These are phyloP conservation scores for Serranus cabrilla DNA, from an alignment of 2,797 vertebrate species.

Conservation along the genomic window DNA sequence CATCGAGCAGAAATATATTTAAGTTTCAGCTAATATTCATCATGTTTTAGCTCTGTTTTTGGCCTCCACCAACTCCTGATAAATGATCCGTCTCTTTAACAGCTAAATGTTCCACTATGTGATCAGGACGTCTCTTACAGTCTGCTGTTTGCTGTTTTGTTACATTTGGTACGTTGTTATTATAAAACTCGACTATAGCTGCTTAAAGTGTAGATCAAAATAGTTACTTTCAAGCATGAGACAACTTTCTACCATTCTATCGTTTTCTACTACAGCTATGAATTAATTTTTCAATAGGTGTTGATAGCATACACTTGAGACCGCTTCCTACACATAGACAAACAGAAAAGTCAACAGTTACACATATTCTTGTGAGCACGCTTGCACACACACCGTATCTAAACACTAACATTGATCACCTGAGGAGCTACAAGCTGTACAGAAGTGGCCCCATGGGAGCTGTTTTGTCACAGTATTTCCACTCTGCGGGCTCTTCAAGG, in stretches of 20 bases:
- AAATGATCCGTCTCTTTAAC: too few species aligned
- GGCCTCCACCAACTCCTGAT: too few species aligned
- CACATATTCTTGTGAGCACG: background rate
- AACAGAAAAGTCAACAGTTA: background rate
- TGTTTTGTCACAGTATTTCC: constrained; percentile 7
- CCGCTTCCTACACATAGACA: background rate
- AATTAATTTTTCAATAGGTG: background rate
- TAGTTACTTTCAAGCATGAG: background rate
- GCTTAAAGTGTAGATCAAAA: background rate
- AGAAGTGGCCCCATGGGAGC: constrained; percentile 7
- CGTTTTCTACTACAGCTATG: background rate
- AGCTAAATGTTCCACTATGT: too few species aligned
- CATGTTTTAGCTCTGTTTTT: too few species aligned
- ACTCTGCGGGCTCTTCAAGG: constrained; percentile 43
- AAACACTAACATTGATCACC: constrained; percentile 7
- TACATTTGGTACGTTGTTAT: too few species aligned
- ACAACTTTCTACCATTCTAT: background rate
- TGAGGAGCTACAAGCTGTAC: constrained; percentile 13
- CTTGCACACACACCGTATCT: background rate
- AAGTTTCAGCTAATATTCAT: too few species aligned
- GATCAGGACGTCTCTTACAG: too few species aligned
- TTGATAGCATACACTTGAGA: background rate
- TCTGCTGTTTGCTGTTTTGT: too few species aligned
- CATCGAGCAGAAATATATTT: too few species aligned
- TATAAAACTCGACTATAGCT: too few species aligned